Conservation (phyloP, 1,140 invertebrate genomes). For the Magallana angulata region DNA sequence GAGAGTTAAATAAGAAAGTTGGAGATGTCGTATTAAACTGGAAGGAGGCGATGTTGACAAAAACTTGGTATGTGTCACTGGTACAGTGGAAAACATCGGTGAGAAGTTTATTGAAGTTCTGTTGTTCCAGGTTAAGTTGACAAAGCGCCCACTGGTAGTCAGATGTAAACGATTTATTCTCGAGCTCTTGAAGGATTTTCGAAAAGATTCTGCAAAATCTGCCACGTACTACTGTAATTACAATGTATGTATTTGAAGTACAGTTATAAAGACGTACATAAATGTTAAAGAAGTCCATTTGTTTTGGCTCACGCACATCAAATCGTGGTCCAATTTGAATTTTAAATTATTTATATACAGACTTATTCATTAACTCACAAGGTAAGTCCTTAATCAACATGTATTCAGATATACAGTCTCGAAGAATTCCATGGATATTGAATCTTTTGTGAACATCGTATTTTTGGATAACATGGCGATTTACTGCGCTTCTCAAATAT, state of each 20-base stretch:
- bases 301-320: too few relatives aligned
- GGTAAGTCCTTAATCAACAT: slow-evolving; percentile 44
- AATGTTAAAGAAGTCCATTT: too few relatives aligned
- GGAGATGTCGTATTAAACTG: neutral
- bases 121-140: slow-evolving; percentile 49
- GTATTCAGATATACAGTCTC: slow-evolving; percentile 48
- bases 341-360: too few relatives aligned
- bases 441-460: slow-evolving; percentile 34
- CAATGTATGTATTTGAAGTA: too few relatives aligned
- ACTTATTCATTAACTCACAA: neutral
- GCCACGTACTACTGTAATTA: slow-evolving; percentile 43
- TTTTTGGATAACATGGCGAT: slow-evolving; percentile 46
- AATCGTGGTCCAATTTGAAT: too few relatives aligned
- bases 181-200: slow-evolving; percentile 29
- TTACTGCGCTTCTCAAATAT: slow-evolving; percentile 6
- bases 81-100: slow-evolving; percentile 50
- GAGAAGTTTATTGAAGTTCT: slow-evolving; percentile 50
- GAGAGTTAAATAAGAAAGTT: neutral
- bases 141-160: slow-evolving; percentile 31
- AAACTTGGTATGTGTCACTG: slow-evolving; percentile 44
- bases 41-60: slow-evolving; percentile 20
- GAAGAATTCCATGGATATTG: slow-evolving; percentile 53
- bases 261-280: too few relatives aligned
- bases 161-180: neutral
- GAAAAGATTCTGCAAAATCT: slow-evolving; percentile 51